phyloP scores from a whole-genome alignment of 2,888 invertebrate genomes.

The Ditula angustiorana region DNA sequence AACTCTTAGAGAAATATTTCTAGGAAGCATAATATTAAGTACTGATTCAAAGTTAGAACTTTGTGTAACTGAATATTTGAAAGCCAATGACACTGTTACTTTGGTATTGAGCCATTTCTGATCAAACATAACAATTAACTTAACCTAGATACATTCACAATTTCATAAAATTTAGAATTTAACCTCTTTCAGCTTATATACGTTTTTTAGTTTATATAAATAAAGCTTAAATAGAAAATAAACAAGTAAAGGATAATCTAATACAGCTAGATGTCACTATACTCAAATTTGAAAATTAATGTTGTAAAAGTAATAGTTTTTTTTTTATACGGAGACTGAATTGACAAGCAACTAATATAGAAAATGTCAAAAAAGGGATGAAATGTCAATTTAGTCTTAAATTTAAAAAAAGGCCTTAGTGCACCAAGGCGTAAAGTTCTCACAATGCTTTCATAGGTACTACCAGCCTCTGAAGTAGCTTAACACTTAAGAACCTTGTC shows the following conservation, averaged over 20 bases:
- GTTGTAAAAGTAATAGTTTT: no score
- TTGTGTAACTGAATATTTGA: not conserved
- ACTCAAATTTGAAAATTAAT: no score
- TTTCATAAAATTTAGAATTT: conserved; percentile 2
- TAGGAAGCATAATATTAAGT: not conserved
- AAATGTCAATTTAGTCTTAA: no score
- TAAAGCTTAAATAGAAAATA: not conserved
- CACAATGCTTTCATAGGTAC: no score
- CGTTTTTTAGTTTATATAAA: not conserved
- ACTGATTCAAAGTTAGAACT: not conserved
- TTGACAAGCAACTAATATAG: no score
- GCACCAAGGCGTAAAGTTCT: no score
- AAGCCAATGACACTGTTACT: conserved; percentile 33
- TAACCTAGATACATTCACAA: conserved; percentile 4
- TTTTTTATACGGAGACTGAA: no score
- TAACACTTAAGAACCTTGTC: no score
- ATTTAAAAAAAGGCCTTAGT: no score
- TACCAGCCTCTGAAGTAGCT: no score
- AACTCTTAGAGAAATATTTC: not conserved
- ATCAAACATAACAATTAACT: conserved; percentile 11
- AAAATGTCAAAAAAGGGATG: no score
- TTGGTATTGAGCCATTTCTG: conserved; percentile 35
- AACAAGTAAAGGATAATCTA: no score
- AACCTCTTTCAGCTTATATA: not conserved
- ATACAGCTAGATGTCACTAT: not conserved